A percentile compares a stretch with the other conserved stretches of the same genome.
Evolutionary conservation across 1,140 invertebrate species (phyloP).

Genomic region (Cotesia vestalis): DNA sequence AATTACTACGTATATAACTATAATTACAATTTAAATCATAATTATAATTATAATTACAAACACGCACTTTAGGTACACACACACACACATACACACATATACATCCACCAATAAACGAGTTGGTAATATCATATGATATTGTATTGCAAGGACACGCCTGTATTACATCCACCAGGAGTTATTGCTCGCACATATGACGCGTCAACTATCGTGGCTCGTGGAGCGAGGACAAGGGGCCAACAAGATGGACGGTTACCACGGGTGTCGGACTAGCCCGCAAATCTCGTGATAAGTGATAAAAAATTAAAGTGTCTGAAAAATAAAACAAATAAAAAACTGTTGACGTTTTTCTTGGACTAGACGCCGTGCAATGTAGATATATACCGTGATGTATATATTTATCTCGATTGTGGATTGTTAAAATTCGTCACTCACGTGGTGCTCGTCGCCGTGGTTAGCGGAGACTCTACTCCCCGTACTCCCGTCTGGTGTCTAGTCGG

Average conservation of each 20-base stretch:
- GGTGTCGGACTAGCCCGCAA: slow-evolving; percentile 36
- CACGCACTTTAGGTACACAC: too few relatives aligned
- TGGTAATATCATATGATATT: too few relatives aligned
- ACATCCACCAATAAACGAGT: too few relatives aligned
- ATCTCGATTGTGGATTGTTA: not conserved
- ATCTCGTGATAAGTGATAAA: slow-evolving; percentile 4
- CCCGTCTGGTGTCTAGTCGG: slow-evolving; percentile 40
- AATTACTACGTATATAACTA: not conserved
- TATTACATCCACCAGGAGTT: not conserved
- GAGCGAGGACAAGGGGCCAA: slow-evolving; percentile 59
- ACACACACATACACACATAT: too few relatives aligned
- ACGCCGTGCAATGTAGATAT: too few relatives aligned
- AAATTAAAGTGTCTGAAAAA: not conserved
- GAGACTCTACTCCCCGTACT: slow-evolving; percentile 20
- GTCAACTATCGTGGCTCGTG: slow-evolving; percentile 49
- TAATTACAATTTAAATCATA: not conserved
- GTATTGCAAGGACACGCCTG: not conserved
- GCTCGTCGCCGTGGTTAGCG: slow-evolving; percentile 43
- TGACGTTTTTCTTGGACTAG: too few relatives aligned
- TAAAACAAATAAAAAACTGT: too few relatives aligned
- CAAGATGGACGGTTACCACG: slow-evolving; percentile 56
- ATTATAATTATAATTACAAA: too few relatives aligned
- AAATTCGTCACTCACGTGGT: slow-evolving; percentile 58
- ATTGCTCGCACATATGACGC: slow-evolving; percentile 50
- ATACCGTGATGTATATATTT: too few relatives aligned